Evolutionary conservation across 2,797 vertebrate genomes (phyloP).

Genomic region (Rhabdophis nuchalis): DNA sequence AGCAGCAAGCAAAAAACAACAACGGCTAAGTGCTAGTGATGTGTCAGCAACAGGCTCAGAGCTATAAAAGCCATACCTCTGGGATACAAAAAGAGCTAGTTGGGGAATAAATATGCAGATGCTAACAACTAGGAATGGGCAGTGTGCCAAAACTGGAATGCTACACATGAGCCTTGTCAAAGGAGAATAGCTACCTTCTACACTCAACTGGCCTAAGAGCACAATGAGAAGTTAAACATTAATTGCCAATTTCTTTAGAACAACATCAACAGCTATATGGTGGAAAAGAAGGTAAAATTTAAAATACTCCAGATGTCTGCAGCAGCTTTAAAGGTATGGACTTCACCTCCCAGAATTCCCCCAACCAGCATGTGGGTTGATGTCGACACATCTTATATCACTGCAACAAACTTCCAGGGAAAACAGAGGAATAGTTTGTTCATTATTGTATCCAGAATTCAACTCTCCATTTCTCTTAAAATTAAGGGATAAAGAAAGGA

Average conservation of each 20-base stretch:
- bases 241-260: background rate
- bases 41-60: conserved; percentile 10
- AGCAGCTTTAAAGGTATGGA: background rate
- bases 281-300: background rate
- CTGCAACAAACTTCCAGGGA: background rate
- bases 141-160: accelerated
- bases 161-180: background rate
- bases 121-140: accelerated
- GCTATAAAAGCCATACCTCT: conserved; percentile 14
- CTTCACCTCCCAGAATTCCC: background rate
- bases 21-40: conserved; percentile 6
- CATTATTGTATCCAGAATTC: accelerated
- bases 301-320: background rate
- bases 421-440: background rate
- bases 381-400: background rate
- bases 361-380: background rate
- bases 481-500: background rate
- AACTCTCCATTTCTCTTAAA: background rate
- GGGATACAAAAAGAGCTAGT: background rate
- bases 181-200: background rate
- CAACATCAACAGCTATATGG: background rate
- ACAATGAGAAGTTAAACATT: background rate
- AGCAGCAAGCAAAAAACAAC: conserved; percentile 36
- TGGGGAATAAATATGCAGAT: background rate
- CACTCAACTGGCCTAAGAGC: background rate